These are phyloP conservation scores for Dendrocincla fuliginosa DNA, from an alignment of 2,797 vertebrate species.

Conservation along the genomic window DNA sequence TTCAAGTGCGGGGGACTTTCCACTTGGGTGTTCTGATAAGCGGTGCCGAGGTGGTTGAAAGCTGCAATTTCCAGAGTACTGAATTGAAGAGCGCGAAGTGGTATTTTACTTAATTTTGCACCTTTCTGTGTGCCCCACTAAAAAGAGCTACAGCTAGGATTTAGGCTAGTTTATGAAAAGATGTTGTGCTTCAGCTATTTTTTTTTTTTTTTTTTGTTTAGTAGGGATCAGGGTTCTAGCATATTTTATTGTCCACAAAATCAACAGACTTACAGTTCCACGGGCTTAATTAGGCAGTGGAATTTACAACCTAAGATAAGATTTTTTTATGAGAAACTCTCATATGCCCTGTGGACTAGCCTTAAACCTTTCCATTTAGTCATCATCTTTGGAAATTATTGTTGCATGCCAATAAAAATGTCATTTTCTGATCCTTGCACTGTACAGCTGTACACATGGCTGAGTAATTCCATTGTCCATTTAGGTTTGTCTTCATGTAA, in stretches of 20 bases:
- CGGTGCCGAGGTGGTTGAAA: background rate
- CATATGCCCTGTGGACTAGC: background rate
- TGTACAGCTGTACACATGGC: background rate
- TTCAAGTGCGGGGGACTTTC: background rate
- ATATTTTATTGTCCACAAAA: background rate
- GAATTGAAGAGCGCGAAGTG: background rate
- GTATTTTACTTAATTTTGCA: background rate
- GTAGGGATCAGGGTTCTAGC: background rate
- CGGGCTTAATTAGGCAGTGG: constrained; percentile 20
- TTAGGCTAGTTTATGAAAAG: background rate
- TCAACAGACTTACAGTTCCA: background rate
- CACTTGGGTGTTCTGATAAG: background rate
- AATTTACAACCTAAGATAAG: constrained; percentile 65
- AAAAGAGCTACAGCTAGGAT: background rate
- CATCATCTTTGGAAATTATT: constrained; percentile 27
- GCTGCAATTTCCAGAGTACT: background rate
- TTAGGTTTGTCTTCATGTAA: background rate
- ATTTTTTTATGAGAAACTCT: background rate
- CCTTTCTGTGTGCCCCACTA: background rate
- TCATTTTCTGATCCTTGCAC: constrained; percentile 10
- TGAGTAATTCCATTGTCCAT: background rate
- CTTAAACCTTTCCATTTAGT: constrained; percentile 43
- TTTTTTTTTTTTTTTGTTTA: background rate
- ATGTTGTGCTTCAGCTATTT: background rate
- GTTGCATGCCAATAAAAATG: constrained; percentile 19